Evolutionary conservation across 2,113 vertebrate species (phyloP), one percentile per base, ranked within the genome.

Genomic region (Podarcis cretensis): DNA sequence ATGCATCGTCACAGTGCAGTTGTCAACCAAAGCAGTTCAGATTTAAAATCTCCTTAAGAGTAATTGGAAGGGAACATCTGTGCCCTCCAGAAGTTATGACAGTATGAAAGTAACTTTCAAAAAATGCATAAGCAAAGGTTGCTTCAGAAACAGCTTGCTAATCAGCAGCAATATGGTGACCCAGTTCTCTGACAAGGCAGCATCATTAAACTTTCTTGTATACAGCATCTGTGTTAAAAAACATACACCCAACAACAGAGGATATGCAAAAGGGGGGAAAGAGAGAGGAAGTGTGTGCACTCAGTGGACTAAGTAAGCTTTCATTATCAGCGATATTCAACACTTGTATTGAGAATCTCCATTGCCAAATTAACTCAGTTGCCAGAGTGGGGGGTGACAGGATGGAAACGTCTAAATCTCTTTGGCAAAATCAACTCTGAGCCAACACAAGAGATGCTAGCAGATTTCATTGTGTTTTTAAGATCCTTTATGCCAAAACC

Each of bases 41-140:
- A 85, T 89, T 90, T 88, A 81, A 92, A 7, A 87, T 91, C 68
- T 89, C 79, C 77, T 91, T 91, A 87, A 91, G 79, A 92, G 66
- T 93, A 68, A 92, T 90, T 91, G 80, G 87, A 91, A 78, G 7
- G 89, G 82, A 94, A 95, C 79, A 94, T 94, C 92, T 95, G 83
- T 91, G 83, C 68, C 40, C 57, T 71, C 86, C 86, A 92, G 68
- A 94, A 93, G 92, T 93, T 89, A 84, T 78, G 5, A 75, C 23
- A 43, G 85, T 92, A 89, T 87, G 84, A 89, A 95, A 92, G 73
- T 86, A 89, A 90, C 89, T 79, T 94, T 90, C 75, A 86, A 84
- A 84, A 92, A 86, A 74, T 83, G 12, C 1, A 1, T 85, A 88
- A 92, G 85, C 43, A 94, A 65, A 86, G 43, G 91, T 1, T 21